phyloP scores from a whole-genome alignment of 2,113 vertebrate species.

The Zosterops japonicus region DNA sequence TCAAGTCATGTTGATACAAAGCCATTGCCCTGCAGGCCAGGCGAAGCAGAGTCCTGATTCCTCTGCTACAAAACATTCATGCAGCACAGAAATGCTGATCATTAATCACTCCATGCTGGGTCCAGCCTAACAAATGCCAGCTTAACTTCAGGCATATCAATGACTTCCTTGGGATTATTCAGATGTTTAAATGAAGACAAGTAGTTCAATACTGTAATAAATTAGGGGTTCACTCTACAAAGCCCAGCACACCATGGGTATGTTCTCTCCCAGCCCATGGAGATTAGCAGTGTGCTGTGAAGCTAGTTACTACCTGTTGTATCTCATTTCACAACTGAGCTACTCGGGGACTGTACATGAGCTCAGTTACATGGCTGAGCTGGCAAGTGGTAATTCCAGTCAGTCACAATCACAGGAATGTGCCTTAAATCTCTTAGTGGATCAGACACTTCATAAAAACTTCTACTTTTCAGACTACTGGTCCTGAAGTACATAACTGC shows the following conservation, averaged over 20 bases:
- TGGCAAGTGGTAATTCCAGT: neutral
- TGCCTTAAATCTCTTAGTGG: neutral
- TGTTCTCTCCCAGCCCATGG: neutral
- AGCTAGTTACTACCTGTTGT: neutral
- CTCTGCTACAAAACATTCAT: neutral
- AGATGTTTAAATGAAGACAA: neutral
- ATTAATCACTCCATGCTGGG: neutral
- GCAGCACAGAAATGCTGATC: neutral
- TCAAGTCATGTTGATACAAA: neutral
- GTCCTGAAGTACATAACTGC: neutral
- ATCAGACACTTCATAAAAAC: neutral
- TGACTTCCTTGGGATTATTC: neutral
- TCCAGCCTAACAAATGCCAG: neutral
- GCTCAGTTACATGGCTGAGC: neutral
- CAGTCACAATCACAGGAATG: neutral
- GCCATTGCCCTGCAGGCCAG: neutral
- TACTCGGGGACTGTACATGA: accelerated
- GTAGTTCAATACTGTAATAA: neutral
- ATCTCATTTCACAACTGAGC: conserved; percentile 2
- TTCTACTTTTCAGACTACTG: neutral
- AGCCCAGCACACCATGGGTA: neutral
- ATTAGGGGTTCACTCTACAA: neutral
- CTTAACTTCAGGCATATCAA: neutral
- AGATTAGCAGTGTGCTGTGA: neutral
- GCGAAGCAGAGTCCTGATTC: neutral